Base-by-base conservation (phyloP, 2,888 invertebrate genomes). In the Antheraea yamamai region DNA sequence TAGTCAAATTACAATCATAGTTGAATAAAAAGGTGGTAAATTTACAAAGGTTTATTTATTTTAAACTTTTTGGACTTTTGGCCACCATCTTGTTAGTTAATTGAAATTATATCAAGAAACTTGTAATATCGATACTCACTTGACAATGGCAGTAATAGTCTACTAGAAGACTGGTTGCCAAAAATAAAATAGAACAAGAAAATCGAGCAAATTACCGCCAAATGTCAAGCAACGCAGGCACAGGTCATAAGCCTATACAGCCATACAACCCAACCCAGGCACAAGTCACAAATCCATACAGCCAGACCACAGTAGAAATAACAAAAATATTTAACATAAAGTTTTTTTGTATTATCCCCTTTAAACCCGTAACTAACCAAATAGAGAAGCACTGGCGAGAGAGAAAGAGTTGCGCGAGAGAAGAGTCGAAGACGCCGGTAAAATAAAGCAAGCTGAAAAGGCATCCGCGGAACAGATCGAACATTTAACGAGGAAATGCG, bases 401-500 rank as follows among this genome's bases (percentile, higher is more conserved):
- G 95, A 95, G 85, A 91, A 87, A 79, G 90, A 90, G 30, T 82
- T 94, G 73, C 81, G 94, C 73, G 91, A 92, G 85, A 91, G 88
- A 86, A 89, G 91, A 73, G 86, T 90, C 18, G 95, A 95, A 61
- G 93, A 94, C 68, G 88, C 88, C 0, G 81, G 89, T 35, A 93
- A 89, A 81, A 83, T 93, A 30, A 93, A 91, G 76, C 90, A 94
- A 76, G 84, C 89, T 70, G 95, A 96, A 79, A 92, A 94, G 68
- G 93, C 95, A 47, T 90, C 94, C 3, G 95, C 92, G 83, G 95
- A 95, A 30, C 95, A 96, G 76, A 92, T 96, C 14, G 96, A 96
- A 73, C 96, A 96, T 85, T 87, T 96, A 78, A 95, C 95, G 39
- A 94, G 95, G 76, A 96, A 96, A 80, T 96, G 96, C 78, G 95